Percentiles rank a stretch among this genome's conserved stretches.
Evolutionary conservation across 2,888 invertebrate genomes (phyloP).

Genomic region (Metopia argyrocephala): DNA sequence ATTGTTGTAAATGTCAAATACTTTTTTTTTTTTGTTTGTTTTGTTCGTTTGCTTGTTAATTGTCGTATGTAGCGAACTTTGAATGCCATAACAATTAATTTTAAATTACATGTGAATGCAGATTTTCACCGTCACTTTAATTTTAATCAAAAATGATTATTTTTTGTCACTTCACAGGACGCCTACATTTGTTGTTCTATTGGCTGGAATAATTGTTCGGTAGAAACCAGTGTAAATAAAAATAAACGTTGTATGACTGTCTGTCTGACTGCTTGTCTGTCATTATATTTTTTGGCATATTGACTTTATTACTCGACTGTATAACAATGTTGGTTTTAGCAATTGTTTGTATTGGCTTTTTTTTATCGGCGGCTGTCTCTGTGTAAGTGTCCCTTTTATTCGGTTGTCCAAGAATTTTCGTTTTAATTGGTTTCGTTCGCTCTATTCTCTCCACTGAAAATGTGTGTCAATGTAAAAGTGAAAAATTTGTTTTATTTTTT

Average conservation of each 20-base stretch:
- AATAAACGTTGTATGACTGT: background rate
- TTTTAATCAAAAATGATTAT: background rate
- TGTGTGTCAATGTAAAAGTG: conserved; percentile 44
- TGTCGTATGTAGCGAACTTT: too few relatives aligned
- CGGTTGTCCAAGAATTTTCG: conserved; percentile 30
- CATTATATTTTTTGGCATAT: conserved; percentile 13
- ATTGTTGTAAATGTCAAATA: too few relatives aligned
- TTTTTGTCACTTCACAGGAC: too few relatives aligned
- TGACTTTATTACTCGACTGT: background rate
- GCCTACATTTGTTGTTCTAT: too few relatives aligned
- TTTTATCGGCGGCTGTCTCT: background rate
- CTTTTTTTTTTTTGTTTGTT: too few relatives aligned
- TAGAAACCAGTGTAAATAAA: conserved; percentile 21
- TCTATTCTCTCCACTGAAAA: conserved; percentile 22
- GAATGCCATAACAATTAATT: background rate
- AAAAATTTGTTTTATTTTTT: conserved; percentile 2
- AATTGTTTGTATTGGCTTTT: background rate
- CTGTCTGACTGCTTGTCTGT: background rate
- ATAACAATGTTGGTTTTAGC: background rate
- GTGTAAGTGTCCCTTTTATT: background rate
- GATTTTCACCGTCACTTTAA: conserved; percentile 8
- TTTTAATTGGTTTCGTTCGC: conserved; percentile 12
- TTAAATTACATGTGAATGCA: conserved; percentile 13
- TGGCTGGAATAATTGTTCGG: conserved; percentile 21
- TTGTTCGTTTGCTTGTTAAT: too few relatives aligned